Conservation (phyloP, 1,140 invertebrate genomes). For the Periplaneta americana region DNA sequence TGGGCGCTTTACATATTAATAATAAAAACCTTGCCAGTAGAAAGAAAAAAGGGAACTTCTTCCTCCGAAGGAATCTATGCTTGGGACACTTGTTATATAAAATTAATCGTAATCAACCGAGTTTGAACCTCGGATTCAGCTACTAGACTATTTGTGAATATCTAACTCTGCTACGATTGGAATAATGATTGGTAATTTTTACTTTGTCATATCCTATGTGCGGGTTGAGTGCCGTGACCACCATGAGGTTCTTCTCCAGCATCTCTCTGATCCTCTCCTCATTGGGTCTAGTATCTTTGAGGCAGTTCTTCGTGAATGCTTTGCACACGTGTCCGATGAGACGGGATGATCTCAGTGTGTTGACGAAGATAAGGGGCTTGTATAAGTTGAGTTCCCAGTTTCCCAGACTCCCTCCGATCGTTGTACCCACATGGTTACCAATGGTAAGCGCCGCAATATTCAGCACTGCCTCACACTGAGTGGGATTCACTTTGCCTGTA, state of each 20-base stretch:
- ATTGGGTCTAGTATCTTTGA: conserved; percentile 59
- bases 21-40: no score
- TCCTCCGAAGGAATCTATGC: no score
- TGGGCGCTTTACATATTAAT: no score
- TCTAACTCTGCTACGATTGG: no score
- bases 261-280: conserved; percentile 44
- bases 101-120: no score
- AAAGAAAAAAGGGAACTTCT: no score
- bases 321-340: conserved; percentile 53
- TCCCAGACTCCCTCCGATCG: no score
- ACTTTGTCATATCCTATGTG: conserved; percentile 70
- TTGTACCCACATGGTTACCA: conserved; percentile 66
- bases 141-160: no score
- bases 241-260: conserved; percentile 63
- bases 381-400: conserved; percentile 76
- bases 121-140: no score
- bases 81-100: no score
- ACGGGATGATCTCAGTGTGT: conserved; percentile 61
- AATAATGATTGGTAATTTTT: no score
- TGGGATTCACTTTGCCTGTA: conserved; percentile 76
- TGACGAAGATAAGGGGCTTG: conserved; percentile 66
- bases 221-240: conserved; percentile 68
- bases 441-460: no score
- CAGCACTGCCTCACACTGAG: conserved; percentile 70
- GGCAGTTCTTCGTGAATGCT: conserved; percentile 62